Percentiles rank a stretch among this genome's conserved stretches.
Evolutionary conservation across 2,113 vertebrate species (phyloP).

Genomic region (Acanthisitta chloris): DNA sequence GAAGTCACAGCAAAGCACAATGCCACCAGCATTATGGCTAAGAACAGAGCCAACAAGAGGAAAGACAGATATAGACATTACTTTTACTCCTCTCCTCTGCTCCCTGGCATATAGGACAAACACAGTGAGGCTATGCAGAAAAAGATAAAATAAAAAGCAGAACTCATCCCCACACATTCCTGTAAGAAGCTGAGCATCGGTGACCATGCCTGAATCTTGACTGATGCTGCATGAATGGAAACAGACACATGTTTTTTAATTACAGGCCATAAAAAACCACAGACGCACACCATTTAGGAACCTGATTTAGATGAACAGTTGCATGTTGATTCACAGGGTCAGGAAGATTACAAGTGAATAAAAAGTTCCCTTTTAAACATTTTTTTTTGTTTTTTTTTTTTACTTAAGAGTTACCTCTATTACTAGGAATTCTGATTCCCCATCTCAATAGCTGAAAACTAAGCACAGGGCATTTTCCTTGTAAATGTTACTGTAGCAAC

Average conservation of each 20-base stretch:
- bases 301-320: not conserved
- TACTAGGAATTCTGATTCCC: not conserved
- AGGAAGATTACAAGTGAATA: not conserved
- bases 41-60: not conserved
- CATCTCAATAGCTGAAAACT: not conserved
- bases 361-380: not conserved
- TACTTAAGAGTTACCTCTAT: not conserved
- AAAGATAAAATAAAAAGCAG: constrained; percentile 12
- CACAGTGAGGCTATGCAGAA: not conserved
- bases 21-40: not conserved
- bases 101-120: not conserved
- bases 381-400: not conserved
- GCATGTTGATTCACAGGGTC: not conserved
- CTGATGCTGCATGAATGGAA: not conserved
- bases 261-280: not conserved
- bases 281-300: not conserved
- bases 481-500: not conserved
- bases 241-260: constrained; percentile 13
- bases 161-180: not conserved
- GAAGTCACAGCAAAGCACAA: constrained; percentile 29
- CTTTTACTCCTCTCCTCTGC: not conserved
- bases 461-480: not conserved
- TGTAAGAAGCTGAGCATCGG: not conserved
- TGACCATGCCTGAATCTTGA: not conserved
- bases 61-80: not conserved